These are phyloP conservation scores for Papilio dardanus DNA, from an alignment of 1,140 invertebrate species.

Conservation along the genomic window DNA sequence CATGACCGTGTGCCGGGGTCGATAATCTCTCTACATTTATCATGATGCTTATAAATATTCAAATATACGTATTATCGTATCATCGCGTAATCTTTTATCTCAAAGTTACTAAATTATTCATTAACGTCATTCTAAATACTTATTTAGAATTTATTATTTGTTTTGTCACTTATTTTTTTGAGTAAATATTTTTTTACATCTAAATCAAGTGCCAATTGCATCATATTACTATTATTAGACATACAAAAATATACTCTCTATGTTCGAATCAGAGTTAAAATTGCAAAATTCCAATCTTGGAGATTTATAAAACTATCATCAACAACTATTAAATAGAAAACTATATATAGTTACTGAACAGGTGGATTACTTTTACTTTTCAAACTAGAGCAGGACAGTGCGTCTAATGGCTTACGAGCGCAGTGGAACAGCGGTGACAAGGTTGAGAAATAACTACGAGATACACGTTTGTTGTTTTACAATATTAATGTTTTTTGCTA, in stretches of 20 bases:
- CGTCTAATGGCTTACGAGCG: slow-evolving; percentile 58
- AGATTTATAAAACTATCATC: not conserved
- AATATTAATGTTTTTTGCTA: slow-evolving; percentile 38
- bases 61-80: slow-evolving; percentile 7
- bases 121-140: too few relatives aligned
- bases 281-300: too few relatives aligned
- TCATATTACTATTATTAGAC: not conserved
- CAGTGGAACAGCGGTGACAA: slow-evolving; percentile 75
- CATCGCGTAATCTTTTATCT: slow-evolving; percentile 10
- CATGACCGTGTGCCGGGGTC: slow-evolving; percentile 32
- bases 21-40: slow-evolving; percentile 32
- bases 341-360: slow-evolving; percentile 28
- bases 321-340: not conserved
- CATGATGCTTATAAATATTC: slow-evolving; percentile 22
- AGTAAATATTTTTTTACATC: not conserved
- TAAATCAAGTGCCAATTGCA: not conserved
- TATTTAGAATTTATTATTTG: too few relatives aligned
- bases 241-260: too few relatives aligned
- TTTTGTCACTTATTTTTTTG: not conserved
- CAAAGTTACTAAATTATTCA: too few relatives aligned
- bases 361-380: slow-evolving; percentile 68
- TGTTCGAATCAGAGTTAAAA: too few relatives aligned
- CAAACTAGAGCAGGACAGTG: slow-evolving; percentile 61
- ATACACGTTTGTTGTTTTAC: slow-evolving; percentile 54
- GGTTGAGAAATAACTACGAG: slow-evolving; percentile 73